Evolutionary conservation across 2,113 vertebrate genomes (phyloP), one percentile per base, ranked within the genome.

Genomic region (Sylvilagus bachmani): DNA sequence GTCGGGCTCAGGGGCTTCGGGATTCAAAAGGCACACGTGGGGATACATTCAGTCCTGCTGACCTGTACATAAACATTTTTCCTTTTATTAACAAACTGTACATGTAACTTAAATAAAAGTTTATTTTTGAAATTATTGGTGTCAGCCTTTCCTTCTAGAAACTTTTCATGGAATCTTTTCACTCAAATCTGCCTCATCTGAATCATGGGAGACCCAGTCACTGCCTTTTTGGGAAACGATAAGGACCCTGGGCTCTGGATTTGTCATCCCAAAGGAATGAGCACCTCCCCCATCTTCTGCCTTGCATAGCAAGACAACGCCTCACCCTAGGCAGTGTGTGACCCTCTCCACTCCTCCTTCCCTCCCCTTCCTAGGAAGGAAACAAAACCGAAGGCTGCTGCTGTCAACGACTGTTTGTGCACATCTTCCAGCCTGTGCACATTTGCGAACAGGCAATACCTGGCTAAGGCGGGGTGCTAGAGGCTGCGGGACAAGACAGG

Each of bases 41-140:
- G 91, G 64, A 91, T 2, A 2, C n/a, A 51, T 61, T 75, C 33
- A 80, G 74, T 93, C 86, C 93, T 78, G 69, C 31, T 92, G 78
- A 75, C 55, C 73, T 91, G 38, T 89, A 67, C 5, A 85, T 87
- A 91, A 80, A 67, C 44, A 70, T 61, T 89, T 78, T 90, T 74
- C 75, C 70, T 85, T 96, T 64, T 77, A 77, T 49, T 80, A 81
- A 93, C 53, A 38, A 95, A 77, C n/a, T 97, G 94, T 93, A 94
- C 55, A 69, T 81, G 94, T 91, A 83, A 66, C 66, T 96, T 91
- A 71, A 97, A 97, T 97, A 97, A 97, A 97, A 94, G 31, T 94
- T 95, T 97, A 97, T 97, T 96, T 97, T 97, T 93, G 38, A 96
- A 73, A 87, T 86, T 55, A 51, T 5, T 55, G 13, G 82, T 85